phyloP scores from a whole-genome alignment of 1,140 invertebrate species.

The Myzus persicae region DNA sequence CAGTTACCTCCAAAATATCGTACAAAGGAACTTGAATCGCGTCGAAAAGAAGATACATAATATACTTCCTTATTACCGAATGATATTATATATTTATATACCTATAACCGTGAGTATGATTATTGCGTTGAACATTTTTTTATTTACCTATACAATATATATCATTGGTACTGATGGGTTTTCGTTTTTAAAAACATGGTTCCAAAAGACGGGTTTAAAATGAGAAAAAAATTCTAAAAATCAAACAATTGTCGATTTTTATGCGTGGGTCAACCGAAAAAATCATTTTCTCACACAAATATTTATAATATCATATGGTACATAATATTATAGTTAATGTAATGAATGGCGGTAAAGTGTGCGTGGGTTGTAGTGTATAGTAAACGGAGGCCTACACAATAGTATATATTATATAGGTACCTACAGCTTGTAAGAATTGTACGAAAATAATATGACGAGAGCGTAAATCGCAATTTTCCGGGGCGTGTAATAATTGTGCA shows the following conservation, averaged over 20 bases:
- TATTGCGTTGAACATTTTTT: neutral
- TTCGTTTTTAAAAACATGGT: neutral
- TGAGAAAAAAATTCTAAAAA: neutral
- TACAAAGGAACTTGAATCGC: neutral
- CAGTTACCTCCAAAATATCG: neutral
- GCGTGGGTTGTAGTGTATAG: neutral
- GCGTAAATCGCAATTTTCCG: slow-evolving; percentile 14
- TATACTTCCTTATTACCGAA: neutral
- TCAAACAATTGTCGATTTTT: neutral
- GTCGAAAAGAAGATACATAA: neutral
- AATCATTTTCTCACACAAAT: neutral
- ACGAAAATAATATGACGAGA: slow-evolving; percentile 9
- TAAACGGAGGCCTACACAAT: neutral
- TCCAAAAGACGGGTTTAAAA: neutral
- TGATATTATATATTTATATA: neutral
- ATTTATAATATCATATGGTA: neutral
- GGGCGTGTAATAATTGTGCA: slow-evolving; percentile 2
- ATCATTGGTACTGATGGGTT: no score
- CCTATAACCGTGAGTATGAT: neutral
- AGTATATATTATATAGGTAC: neutral
- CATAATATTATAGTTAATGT: neutral
- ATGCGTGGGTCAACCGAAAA: neutral
- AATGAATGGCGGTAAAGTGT: neutral
- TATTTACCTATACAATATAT: no score
- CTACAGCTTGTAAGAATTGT: neutral